These are phyloP conservation scores for Buphagus erythrorhynchus DNA, from an alignment of 2,797 vertebrate genomes.

Conservation along the genomic window DNA sequence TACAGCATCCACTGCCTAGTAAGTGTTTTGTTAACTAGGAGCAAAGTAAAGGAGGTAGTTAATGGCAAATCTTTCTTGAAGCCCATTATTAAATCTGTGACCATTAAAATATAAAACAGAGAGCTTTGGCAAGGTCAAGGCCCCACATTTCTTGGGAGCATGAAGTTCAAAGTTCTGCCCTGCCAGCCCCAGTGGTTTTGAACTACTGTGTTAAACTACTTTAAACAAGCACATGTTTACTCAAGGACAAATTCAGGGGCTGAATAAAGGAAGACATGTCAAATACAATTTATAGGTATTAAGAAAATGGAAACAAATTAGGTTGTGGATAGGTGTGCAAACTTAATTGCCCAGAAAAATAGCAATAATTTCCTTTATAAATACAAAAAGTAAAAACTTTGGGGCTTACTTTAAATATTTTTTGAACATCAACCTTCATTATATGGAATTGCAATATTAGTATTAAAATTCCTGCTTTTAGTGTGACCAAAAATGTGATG, in stretches of 20 bases:
- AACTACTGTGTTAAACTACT: neutral
- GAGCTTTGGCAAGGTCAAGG: conserved; percentile 57
- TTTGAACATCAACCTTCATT: conserved; percentile 44
- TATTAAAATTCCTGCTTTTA: conserved; percentile 22
- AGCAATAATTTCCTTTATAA: conserved; percentile 9
- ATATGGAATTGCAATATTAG: conserved; percentile 3
- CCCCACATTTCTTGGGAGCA: conserved; percentile 49
- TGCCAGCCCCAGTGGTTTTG: conserved; percentile 34
- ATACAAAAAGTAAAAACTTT: conserved; percentile 44
- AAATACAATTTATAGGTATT: conserved; percentile 44
- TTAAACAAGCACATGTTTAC: conserved; percentile 46
- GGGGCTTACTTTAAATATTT: conserved; percentile 22
- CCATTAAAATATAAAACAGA: conserved; percentile 66
- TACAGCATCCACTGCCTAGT: conserved; percentile 36
- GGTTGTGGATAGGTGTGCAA: conserved; percentile 6
- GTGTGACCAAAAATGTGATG: neutral
- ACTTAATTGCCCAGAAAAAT: conserved; percentile 42
- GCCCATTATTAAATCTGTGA: conserved; percentile 69
- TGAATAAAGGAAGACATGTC: conserved; percentile 57
- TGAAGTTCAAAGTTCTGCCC: conserved; percentile 51
- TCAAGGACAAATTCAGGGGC: conserved; percentile 50
- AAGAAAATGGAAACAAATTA: conserved; percentile 33
- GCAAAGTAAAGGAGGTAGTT: conserved; percentile 61
- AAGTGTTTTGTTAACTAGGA: conserved; percentile 63
- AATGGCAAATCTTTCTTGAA: conserved; percentile 53